These are phyloP conservation scores for Daktulosphaira vitifoliae DNA, from an alignment of 1,140 invertebrate species.

Conservation along the genomic window DNA sequence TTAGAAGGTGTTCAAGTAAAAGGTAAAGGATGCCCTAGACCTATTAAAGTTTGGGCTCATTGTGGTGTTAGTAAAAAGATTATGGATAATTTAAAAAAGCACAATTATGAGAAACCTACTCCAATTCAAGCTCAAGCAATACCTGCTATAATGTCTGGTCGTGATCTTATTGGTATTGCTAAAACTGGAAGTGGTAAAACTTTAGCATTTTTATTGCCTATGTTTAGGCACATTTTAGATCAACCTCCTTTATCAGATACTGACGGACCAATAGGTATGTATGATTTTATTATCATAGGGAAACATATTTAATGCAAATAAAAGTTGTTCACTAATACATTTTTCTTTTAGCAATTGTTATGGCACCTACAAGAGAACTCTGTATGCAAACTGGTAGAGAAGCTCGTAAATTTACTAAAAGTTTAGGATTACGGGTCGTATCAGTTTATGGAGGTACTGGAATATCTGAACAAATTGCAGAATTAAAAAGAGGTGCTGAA, in stretches of 20 bases:
- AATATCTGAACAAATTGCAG: constrained; percentile 95
- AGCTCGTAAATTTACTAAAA: constrained; percentile 90
- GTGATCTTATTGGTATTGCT: constrained; percentile 97
- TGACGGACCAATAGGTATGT: constrained; percentile 83
- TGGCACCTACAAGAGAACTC: constrained; percentile 96
- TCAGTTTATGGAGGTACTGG: constrained; percentile 99
- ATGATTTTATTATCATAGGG: neutral
- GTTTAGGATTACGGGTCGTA: constrained; percentile 74
- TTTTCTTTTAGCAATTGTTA: constrained; percentile 62
- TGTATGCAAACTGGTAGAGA: constrained; percentile 99
- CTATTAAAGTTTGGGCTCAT: constrained; percentile 96
- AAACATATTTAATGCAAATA: neutral
- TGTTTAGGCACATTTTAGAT: constrained; percentile 96
- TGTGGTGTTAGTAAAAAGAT: constrained; percentile 96
- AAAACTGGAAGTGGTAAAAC: constrained; percentile 99
- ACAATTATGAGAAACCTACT: constrained; percentile 93
- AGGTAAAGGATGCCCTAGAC: constrained; percentile 84
- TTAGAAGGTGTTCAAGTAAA: constrained; percentile 78
- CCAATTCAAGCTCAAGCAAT: constrained; percentile 98
- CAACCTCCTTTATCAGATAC: constrained; percentile 87
- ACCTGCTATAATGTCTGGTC: constrained; percentile 93
- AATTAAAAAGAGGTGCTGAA: constrained; percentile 93
- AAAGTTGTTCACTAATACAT: neutral
- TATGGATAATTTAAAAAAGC: constrained; percentile 84
- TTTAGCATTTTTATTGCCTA: constrained; percentile 92